Evolutionary conservation across 2,113 vertebrate genomes (phyloP), one percentile per base, ranked within the genome.

Genomic region (Microtus oregoni): DNA sequence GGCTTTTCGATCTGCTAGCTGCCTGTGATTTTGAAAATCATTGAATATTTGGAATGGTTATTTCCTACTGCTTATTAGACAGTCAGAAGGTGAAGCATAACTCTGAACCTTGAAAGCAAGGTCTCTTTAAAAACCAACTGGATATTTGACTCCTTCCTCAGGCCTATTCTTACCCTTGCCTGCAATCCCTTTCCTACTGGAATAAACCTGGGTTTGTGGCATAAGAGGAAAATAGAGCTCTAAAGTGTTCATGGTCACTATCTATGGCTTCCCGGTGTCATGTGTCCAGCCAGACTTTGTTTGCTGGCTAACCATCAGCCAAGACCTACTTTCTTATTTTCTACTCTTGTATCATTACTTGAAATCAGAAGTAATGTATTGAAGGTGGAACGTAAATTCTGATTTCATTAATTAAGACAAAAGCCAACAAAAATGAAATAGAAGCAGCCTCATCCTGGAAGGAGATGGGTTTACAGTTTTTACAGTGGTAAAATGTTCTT

Each of bases 351-450:
- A 38, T 90, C 35, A 92, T 77, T 52, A 41, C 86, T 93, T 95
- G 83, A 95, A 94, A 96, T 93, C 70, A 93, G 70, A 58, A 58
- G 89, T 85, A 92, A 95, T 32, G 2, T 0, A 0, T 15, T 77
- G 67, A 81, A 94, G n/a, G 93, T 95, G 79, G 76, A 65, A 82
- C 96, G 87, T 5, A 22, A 61, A 78, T 94, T 72, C 85, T 94
- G 79, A 13, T 81, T 85, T 68, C 75, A 90, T 87, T 76, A 79
- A 76, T 94, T 92, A 90, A 94, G 70, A 30, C 77, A 86, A 94
- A 94, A 38, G 35, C 89, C 73, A 73, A 83, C 75, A 96, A n/a
- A 92, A 65, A 93, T 28, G 63, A 92, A 93, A 95, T 94, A 81
- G 77, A 58, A 52, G 94, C 92, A 95, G 93, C 65, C 32, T 96